Base-by-base conservation (phyloP, 2,797 vertebrate species). In the Brotula barbata region DNA sequence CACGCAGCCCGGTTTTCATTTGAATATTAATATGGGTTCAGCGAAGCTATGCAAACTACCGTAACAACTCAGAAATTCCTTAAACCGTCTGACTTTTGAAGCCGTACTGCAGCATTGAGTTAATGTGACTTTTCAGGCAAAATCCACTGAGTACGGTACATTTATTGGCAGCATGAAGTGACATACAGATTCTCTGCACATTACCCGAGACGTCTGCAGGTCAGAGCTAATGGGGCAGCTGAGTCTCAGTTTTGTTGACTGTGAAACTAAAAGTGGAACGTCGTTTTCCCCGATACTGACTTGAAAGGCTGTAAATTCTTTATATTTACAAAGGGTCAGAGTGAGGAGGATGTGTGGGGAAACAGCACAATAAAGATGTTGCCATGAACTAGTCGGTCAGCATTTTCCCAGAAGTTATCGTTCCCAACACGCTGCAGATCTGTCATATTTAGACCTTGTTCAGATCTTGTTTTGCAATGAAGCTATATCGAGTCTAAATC, bases 341-440 rank as follows among this genome's bases (percentile, higher is more conserved):
- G 33, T 15, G 5, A 17, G 14, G 1, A 1, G 13, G 12, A 14
- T 6, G 55, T 40, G 66, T 33, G 15, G 21, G 55, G 25, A 46
- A 41, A 54, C 4, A 61, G 34, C 3, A 28, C 25, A 64, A n/a
- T n/a, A n/a, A n/a, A n/a, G 47, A 41, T 52, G 52, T 52, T 45
- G 61, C 44, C 16, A 8, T 13, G 25, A 21, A 53, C 45, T 54
- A 16, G 61, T 85, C 72, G 58, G 45, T 80, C 75, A 77, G 54
- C n/a, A 5, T 28, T 58, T 71, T 44, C 68, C 80, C 73, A 58
- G 37, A 46, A 67, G 68, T 77, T 66, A 75, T 64, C 3, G 23
- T 40, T 77, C 56, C 57, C 71, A 75, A 73, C 16, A 7, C 73
- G 31, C 13, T 71, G 69, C 73, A 71, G 67, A 71, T 55, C 64